phyloP scores from a whole-genome alignment of 2,888 invertebrate species.

The Suillia variegata region DNA sequence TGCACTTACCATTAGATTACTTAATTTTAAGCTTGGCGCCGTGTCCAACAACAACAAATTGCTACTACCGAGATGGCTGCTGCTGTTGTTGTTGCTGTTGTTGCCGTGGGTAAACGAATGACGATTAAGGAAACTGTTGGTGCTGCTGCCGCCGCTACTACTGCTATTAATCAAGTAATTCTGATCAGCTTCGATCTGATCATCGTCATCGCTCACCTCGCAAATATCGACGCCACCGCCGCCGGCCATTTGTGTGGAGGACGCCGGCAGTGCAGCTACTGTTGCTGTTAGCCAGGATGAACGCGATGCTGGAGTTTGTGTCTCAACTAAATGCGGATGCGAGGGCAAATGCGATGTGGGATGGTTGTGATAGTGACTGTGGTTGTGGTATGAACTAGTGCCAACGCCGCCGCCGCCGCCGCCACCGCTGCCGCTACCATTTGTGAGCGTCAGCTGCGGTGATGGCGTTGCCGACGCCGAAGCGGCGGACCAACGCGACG shows the following conservation, averaged over 20 bases:
- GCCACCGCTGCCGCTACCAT: constrained; percentile 5
- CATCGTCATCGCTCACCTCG: constrained; percentile 42
- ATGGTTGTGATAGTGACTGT: constrained; percentile 25
- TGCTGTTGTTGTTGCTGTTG: constrained; percentile 28
- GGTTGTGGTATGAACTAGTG: constrained; percentile 28
- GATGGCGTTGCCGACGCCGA: constrained; percentile 36
- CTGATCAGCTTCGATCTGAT: constrained; percentile 24
- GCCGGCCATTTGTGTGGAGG: no score
- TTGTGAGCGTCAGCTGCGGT: constrained; percentile 30
- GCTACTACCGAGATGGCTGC: constrained; percentile 32
- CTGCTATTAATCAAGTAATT: constrained; percentile 41
- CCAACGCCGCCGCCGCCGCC: background rate
- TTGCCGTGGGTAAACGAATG: constrained; percentile 26
- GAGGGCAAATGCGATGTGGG: no score
- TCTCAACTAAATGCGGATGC: constrained; percentile 17
- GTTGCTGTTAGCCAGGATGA: constrained; percentile 16
- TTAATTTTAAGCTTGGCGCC: constrained; percentile 60
- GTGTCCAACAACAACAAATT: constrained; percentile 54
- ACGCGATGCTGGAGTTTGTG: constrained; percentile 8
- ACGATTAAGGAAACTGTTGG: constrained; percentile 27
- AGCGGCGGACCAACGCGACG: constrained; percentile 54
- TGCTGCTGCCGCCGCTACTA: constrained; percentile 19
- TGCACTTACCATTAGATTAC: constrained; percentile 61
- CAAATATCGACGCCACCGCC: constrained; percentile 41
- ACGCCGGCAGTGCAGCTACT: background rate